Evolutionary conservation across 2,113 vertebrate genomes (phyloP).

Genomic region (Brachyistius frenatus): DNA sequence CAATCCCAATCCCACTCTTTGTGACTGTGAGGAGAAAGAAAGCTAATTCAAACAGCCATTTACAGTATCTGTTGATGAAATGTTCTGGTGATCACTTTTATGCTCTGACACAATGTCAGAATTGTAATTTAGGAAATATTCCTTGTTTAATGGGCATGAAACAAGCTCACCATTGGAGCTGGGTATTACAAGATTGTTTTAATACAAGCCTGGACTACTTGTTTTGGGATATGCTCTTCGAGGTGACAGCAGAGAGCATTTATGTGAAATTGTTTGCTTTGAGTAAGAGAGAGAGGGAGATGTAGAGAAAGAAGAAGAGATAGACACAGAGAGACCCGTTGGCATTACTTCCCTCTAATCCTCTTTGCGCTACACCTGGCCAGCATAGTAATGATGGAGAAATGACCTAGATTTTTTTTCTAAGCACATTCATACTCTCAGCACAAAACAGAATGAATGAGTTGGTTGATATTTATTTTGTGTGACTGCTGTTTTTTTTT

Average conservation of each 20-base stretch:
- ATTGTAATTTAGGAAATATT: conserved; percentile 9
- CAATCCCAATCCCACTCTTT: background rate
- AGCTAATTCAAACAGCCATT: background rate
- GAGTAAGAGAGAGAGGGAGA: conserved; percentile 19
- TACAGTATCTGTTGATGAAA: background rate
- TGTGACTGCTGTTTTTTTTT: background rate
- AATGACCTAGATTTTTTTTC: conserved; percentile 74
- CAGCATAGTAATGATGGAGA: conserved; percentile 75
- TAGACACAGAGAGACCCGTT: conserved; percentile 35
- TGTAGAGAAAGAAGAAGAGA: conserved; percentile 3
- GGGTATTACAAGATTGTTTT: conserved; percentile 31
- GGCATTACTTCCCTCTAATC: conserved; percentile 69
- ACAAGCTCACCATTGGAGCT: conserved; percentile 21
- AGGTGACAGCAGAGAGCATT: conserved; percentile 45
- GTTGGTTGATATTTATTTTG: conserved; percentile 21
- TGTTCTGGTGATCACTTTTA: background rate
- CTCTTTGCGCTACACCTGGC: conserved; percentile 76
- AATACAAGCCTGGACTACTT: conserved; percentile 3
- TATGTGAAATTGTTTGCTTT: conserved; percentile 58
- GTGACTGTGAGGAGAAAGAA: background rate
- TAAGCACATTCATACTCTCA: conserved; percentile 32
- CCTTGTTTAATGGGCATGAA: conserved; percentile 41
- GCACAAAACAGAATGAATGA: conserved; percentile 55
- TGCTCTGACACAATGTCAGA: conserved; percentile 2
- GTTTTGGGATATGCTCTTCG: conserved; percentile 32